A percentile compares a stretch with the other conserved stretches of the same genome.
phyloP scores from a whole-genome alignment of 2,113 vertebrate species.

The Progne subis region DNA sequence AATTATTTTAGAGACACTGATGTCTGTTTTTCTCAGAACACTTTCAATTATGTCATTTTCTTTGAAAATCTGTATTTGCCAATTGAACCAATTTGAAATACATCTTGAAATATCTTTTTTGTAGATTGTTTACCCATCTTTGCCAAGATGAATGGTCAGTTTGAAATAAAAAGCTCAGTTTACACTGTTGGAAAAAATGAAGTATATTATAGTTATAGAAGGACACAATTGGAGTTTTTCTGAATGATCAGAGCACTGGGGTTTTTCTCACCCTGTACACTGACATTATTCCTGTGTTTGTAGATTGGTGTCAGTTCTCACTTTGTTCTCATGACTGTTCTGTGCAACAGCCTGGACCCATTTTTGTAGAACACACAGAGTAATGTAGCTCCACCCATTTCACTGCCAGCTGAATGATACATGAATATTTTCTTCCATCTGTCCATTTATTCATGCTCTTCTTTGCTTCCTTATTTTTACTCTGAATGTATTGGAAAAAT shows the following conservation, averaged over 20 bases:
- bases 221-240: neutral
- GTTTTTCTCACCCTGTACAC: rapidly evolving
- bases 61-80: neutral
- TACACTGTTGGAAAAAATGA: neutral
- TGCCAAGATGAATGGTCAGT: neutral
- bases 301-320: neutral
- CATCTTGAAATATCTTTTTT: neutral
- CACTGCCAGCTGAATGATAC: neutral
- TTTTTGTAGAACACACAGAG: neutral
- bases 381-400: neutral
- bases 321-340: neutral
- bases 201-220: neutral
- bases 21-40: neutral
- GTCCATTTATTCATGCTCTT: neutral
- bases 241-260: neutral
- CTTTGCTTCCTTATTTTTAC: neutral
- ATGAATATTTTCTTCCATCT: neutral
- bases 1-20: neutral
- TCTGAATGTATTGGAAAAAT: neutral
- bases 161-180: neutral
- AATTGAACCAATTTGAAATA: neutral
- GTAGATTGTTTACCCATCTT: neutral
- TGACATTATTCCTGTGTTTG: neutral
- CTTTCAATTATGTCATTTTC: neutral
- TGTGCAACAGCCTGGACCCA: neutral